These are phyloP conservation scores for Bimastos eiseni DNA, from an alignment of 2,888 invertebrate species.

Conservation along the genomic window DNA sequence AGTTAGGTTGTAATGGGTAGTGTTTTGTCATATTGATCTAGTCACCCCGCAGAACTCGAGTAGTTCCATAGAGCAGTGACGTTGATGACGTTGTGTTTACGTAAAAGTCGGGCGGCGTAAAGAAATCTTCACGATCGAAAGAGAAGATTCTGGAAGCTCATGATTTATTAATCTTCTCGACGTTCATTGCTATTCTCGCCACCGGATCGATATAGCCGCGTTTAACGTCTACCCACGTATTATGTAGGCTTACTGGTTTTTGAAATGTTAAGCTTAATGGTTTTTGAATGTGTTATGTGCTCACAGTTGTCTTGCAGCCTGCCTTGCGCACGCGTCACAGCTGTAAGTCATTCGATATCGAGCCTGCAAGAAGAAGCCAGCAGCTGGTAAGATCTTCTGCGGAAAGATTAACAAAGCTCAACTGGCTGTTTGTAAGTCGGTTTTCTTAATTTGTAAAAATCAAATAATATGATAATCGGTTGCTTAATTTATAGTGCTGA, in stretches of 20 bases:
- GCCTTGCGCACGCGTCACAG: too few species aligned
- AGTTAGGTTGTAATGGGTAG: not conserved
- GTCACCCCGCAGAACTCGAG: not conserved
- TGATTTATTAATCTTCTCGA: not conserved
- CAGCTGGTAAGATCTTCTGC: not conserved
- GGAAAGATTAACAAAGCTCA: not conserved
- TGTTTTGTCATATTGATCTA: too few species aligned
- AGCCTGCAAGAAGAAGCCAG: not conserved
- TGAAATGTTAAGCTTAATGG: too few species aligned
- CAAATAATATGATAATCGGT: not conserved
- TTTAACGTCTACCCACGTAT: not conserved
- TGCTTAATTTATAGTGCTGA: not conserved
- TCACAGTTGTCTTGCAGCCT: not conserved
- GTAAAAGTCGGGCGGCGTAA: not conserved
- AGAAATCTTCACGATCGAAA: not conserved
- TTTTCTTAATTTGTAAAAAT: not conserved
- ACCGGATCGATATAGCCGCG: not conserved
- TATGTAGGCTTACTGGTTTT: not conserved
- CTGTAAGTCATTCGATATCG: not conserved
- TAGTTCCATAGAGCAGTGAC: not conserved
- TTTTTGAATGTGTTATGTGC: not conserved
- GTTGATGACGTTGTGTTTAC: too few species aligned
- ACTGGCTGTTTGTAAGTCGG: not conserved
- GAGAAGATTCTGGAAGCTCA: not conserved
- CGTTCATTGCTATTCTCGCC: not conserved